Evolutionary conservation across 1,140 invertebrate genomes (phyloP).

Genomic region (Chlorops oryzae): DNA sequence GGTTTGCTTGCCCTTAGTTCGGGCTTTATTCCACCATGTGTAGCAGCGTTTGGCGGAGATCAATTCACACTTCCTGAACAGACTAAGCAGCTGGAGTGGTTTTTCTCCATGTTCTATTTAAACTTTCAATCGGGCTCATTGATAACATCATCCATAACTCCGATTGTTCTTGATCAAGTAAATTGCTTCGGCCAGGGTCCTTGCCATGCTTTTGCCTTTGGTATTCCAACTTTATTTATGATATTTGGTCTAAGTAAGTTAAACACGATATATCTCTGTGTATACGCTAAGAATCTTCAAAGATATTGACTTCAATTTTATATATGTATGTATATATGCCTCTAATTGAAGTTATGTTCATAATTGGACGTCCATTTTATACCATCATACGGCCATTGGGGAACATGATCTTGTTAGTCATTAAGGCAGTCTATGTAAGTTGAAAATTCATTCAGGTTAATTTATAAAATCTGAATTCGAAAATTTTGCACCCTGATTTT

Average conservation of each 20-base stretch:
- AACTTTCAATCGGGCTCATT: slow-evolving; percentile 75
- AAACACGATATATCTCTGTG: slow-evolving; percentile 65
- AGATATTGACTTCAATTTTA: not conserved
- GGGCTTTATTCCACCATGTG: slow-evolving; percentile 80
- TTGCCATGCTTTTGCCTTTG: slow-evolving; percentile 76
- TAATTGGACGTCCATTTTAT: slow-evolving; percentile 68
- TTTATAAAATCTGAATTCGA: slow-evolving; percentile 49
- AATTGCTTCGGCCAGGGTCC: slow-evolving; percentile 60
- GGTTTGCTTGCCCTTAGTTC: slow-evolving; percentile 63
- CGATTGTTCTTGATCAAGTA: slow-evolving; percentile 62
- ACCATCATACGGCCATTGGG: slow-evolving; percentile 68
- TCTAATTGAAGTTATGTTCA: slow-evolving; percentile 70
- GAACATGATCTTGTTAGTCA: slow-evolving; percentile 55
- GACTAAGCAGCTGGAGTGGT: slow-evolving; percentile 57
- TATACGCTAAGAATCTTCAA: slow-evolving; percentile 37
- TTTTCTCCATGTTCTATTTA: slow-evolving; percentile 79
- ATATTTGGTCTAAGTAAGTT: slow-evolving; percentile 41
- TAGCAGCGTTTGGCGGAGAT: slow-evolving; percentile 77
- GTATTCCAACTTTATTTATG: slow-evolving; percentile 63
- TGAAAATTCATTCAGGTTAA: too few species aligned
- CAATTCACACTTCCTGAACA: slow-evolving; percentile 62
- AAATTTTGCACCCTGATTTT: not conserved
- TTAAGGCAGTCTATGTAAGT: too few species aligned
- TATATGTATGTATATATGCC: slow-evolving; percentile 16
- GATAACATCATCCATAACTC: slow-evolving; percentile 71